These are phyloP conservation scores for Pogonus chalceus DNA, from an alignment of 1,140 invertebrate genomes.

Conservation along the genomic window DNA sequence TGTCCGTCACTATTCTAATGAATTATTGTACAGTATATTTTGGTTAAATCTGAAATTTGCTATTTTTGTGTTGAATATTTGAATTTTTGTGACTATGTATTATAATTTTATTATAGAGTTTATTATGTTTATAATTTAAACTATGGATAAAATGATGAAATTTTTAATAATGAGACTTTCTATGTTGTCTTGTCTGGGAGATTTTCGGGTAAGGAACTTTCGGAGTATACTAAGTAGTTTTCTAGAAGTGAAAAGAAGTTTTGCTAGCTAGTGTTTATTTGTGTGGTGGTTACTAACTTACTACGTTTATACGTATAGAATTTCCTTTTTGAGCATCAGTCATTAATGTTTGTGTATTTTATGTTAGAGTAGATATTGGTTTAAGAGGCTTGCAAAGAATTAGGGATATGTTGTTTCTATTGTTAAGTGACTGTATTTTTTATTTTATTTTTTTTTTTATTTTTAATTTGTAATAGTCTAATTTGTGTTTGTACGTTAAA, in stretches of 20 bases:
- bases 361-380: conserved; percentile 10
- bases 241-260: conserved; percentile 4
- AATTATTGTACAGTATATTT: conserved; percentile 31
- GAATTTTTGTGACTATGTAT: conserved; percentile 21
- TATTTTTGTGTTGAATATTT: conserved; percentile 28
- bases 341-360: neutral
- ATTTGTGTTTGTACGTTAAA: neutral
- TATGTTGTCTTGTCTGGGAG: conserved; percentile 26
- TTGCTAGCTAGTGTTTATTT: neutral
- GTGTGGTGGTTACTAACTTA: neutral
- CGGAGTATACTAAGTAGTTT: conserved; percentile 20
- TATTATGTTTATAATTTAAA: no score
- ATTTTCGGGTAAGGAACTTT: conserved; percentile 21
- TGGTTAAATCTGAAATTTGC: conserved; percentile 32
- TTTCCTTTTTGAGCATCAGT: conserved; percentile 14
- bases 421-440: conserved; percentile 12
- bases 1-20: conserved; percentile 26
- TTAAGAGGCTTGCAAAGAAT: no score
- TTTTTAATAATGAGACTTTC: conserved; percentile 22
- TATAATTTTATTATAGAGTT: conserved; percentile 22
- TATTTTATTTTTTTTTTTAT: neutral
- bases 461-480: no score
- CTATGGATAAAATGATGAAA: conserved; percentile 12
- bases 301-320: conserved; percentile 9
- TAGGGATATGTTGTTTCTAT: conserved; percentile 15